Evolutionary conservation across 2,797 vertebrate genomes (phyloP).

Genomic region (Microctenopoma stevenorrisi): DNA sequence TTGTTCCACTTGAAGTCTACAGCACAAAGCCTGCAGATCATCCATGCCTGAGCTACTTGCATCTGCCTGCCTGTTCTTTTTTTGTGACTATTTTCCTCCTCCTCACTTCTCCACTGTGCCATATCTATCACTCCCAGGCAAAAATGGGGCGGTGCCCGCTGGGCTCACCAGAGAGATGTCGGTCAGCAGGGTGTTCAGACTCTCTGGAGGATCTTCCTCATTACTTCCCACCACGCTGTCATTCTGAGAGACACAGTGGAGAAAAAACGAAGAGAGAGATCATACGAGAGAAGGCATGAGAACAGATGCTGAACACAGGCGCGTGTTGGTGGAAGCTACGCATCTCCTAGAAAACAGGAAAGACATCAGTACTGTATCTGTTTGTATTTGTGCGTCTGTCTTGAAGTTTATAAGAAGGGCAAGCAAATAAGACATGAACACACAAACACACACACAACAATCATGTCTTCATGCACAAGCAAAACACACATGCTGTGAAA

Average conservation of each 20-base stretch:
- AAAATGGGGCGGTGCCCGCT: conserved; percentile 10
- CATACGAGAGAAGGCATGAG: conserved; percentile 4
- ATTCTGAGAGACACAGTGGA: conserved; percentile 81
- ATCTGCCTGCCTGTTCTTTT: conserved; percentile 10
- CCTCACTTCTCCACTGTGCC: conserved; percentile 16
- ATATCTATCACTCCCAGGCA: conserved; percentile 40
- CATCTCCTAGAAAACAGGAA: conserved; percentile 32
- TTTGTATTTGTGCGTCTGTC: conserved; percentile 21
- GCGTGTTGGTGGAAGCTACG: conserved; percentile 43
- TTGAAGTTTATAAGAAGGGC: conserved; percentile 8
- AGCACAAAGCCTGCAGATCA: conserved; percentile 37
- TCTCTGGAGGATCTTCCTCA: conserved; percentile 81
- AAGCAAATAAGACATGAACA: conserved; percentile 24
- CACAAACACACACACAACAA: conserved; percentile 7
- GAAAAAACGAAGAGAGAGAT: conserved; percentile 1
- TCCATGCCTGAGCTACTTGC: conserved; percentile 24
- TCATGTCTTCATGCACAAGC: conserved; percentile 31
- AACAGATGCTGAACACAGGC: conserved; percentile 63
- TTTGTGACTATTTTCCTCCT: conserved; percentile 2
- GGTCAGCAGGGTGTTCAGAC: conserved; percentile 86
- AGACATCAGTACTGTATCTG: conserved; percentile 20
- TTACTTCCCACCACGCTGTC: conserved; percentile 87
- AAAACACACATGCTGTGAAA: conserved; percentile 54
- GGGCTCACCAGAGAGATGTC: conserved; percentile 88
- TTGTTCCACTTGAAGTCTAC: conserved; percentile 10